Percentiles rank a stretch among this genome's conserved stretches.
These are phyloP conservation scores for Spodoptera frugiperda DNA, from an alignment of 1,140 invertebrate genomes.

Conservation along the genomic window DNA sequence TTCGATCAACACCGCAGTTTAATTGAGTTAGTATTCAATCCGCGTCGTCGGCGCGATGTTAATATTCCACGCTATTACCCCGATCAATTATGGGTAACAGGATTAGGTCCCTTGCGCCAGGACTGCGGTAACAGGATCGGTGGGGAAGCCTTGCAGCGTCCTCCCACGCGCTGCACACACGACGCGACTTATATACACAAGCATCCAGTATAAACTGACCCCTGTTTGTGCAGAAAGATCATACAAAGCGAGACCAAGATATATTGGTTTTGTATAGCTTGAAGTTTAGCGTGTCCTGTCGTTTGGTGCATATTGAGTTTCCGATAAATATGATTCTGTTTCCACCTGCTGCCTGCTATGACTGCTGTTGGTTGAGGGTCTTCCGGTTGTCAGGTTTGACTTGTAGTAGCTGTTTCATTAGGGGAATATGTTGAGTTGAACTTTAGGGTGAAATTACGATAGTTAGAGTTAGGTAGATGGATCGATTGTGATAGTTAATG, in stretches of 20 bases:
- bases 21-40: neutral
- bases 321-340: constrained; percentile 24
- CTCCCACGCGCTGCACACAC: constrained; percentile 4
- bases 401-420: neutral
- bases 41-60: neutral
- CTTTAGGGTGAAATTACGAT: too few species aligned
- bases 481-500: too few species aligned
- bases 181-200: too few species aligned
- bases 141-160: constrained; percentile 58
- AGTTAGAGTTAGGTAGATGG: too few species aligned
- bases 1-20: neutral
- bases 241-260: too few species aligned
- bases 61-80: constrained; percentile 29
- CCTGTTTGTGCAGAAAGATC: too few species aligned
- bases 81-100: constrained; percentile 53
- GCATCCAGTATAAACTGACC: too few species aligned
- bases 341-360: constrained; percentile 2
- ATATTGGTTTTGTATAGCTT: too few species aligned
- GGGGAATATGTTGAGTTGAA: neutral
- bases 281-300: constrained; percentile 6
- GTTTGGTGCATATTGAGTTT: constrained; percentile 13
- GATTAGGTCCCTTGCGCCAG: constrained; percentile 59
- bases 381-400: constrained; percentile 7
- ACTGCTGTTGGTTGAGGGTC: constrained; percentile 3
- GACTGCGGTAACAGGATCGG: constrained; percentile 64